phyloP scores from a whole-genome alignment of 2,113 vertebrate genomes.

The Phrynosoma platyrhinos region DNA sequence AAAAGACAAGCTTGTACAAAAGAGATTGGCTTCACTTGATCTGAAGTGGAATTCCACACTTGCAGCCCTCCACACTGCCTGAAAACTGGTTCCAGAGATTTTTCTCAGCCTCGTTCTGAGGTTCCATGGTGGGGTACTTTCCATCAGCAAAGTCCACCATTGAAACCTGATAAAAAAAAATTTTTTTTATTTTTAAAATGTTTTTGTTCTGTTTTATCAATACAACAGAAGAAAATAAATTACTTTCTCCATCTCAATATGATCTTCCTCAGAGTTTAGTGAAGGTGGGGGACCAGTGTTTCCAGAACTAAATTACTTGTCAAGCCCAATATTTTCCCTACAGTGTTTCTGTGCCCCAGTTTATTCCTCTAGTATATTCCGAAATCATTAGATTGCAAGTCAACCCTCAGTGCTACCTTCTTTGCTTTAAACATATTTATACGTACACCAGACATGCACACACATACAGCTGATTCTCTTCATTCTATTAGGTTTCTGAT shows the following conservation, averaged over 20 bases:
- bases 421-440: not conserved
- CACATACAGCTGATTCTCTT: not conserved
- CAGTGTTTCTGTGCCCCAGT: not conserved
- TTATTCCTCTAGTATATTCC: not conserved
- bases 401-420: not conserved
- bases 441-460: too few relatives aligned
- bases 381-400: not conserved
- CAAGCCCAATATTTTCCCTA: not conserved
- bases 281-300: not conserved
- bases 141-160: too few relatives aligned
- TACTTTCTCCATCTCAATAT: not conserved
- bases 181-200: too few relatives aligned
- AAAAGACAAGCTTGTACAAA: not conserved
- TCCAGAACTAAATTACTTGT: not conserved
- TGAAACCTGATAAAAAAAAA: too few relatives aligned
- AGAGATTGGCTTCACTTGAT: too few relatives aligned
- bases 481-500: not conserved
- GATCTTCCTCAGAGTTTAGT: not conserved
- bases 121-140: too few relatives aligned
- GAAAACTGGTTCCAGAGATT: too few relatives aligned
- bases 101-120: too few relatives aligned
- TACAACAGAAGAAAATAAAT: not conserved
- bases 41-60: too few relatives aligned
- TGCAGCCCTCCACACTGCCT: too few relatives aligned
- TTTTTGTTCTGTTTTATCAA: too few relatives aligned